Evolutionary conservation across 2,113 vertebrate species (phyloP), one percentile per base, ranked within the genome.

Genomic region (Zosterops lateralis): DNA sequence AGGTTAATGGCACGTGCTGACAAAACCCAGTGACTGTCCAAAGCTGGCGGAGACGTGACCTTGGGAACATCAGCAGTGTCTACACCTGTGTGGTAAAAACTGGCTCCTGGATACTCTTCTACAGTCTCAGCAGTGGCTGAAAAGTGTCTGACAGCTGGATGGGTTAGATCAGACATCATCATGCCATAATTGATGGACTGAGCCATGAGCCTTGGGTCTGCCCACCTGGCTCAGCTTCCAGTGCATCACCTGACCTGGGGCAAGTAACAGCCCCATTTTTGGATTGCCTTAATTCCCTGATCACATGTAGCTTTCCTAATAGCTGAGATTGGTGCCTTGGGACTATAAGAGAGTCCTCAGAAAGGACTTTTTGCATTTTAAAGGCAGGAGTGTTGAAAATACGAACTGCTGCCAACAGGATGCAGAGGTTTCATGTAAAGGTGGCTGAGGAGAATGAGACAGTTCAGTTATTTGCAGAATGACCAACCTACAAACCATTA

Each of bases 111-210:
- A 17, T 58, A 8, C 42, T 56, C 28, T 25, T 34, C 45, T n/a
- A 1, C 7, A 36, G 21, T 71, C 9, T 73, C 29, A 20, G 36
- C 36, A 65, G 74, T 54, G 36, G 38, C 53, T 44, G 48, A 42
- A 9, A 34, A 44, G 34, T 66, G 36, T 60, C 17, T 14, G 21
- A 56, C 47, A 45, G 26, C 65, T 71, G 38, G 25, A 16, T 22
- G 51, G 31, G 8, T 65, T 74, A 32, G 61, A 24, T 81, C 13
- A 74, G 47, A 19, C 32, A 36, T 61, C 60, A 12, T 21, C 60
- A 20, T 21, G 32, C 65, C 6, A 0, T 34, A 47, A 32, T 4
- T 15, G 65, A 34, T 2, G 7, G 38, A 22, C 17, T 1, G 2
- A 56, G 66, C 17, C 32, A 70, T 1, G 4, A 89, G n/a, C 50